Conservation (phyloP, 92 coral and sea anemone genomes). For the Desmophyllum pertusum region DNA sequence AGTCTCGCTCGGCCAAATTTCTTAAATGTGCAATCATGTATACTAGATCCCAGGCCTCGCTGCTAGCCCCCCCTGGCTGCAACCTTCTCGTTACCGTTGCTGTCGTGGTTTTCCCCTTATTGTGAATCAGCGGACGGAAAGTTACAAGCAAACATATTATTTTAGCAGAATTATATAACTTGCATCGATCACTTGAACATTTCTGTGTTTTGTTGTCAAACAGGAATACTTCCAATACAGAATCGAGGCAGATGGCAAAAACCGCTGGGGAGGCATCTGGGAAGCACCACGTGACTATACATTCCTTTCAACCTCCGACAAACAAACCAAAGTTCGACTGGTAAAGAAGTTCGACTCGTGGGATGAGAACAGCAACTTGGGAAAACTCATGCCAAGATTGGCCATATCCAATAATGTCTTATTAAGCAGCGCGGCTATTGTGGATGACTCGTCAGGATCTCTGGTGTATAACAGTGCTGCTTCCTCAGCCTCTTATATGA, state of each 20-base stretch:
- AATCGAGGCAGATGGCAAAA: slow-evolving; percentile 66
- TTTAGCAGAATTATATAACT: neutral
- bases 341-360: slow-evolving; percentile 53
- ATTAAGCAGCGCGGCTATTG: slow-evolving; percentile 38
- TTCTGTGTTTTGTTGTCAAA: neutral
- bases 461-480: slow-evolving; percentile 50
- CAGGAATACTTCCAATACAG: slow-evolving; percentile 71
- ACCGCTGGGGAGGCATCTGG: slow-evolving; percentile 72
- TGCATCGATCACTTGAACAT: neutral
- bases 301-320: slow-evolving; percentile 54
- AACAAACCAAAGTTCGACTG: slow-evolving; percentile 50
- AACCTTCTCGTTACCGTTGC: too few relatives aligned
- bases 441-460: slow-evolving; percentile 57
- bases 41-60: too few relatives aligned
- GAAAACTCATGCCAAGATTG: slow-evolving; percentile 67
- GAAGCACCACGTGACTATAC: slow-evolving; percentile 60
- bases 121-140: too few relatives aligned
- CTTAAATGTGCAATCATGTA: too few relatives aligned
- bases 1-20: too few relatives aligned
- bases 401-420: slow-evolving; percentile 39
- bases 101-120: too few relatives aligned
- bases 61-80: too few relatives aligned
- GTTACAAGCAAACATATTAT: too few relatives aligned
- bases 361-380: slow-evolving; percentile 49
- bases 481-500: slow-evolving; percentile 35